Evolutionary conservation across 2,113 vertebrate species (phyloP), one percentile per base, ranked within the genome.

Genomic region (Campylomormyrus tamandua): DNA sequence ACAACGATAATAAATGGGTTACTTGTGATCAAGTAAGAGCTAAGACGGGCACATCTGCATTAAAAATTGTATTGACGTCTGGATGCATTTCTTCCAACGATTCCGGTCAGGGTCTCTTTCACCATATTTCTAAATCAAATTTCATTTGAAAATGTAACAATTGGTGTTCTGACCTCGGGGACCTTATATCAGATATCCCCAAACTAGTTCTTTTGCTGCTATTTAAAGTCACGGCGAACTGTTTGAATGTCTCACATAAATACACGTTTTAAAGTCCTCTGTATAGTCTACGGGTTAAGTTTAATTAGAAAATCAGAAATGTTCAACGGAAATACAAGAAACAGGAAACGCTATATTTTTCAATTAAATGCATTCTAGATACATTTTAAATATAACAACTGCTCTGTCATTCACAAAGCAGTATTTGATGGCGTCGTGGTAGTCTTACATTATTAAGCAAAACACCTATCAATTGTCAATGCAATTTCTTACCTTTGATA

Each of bases 401-500:
- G 15, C 3, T 2, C 4, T 39, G 70, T 77, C 11, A 48, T 85
- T 49, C 46, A 85, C 19, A 46, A 49, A 77, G 70, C 70, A 39
- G 70, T 15, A 77, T 77, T 77, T 39, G 13, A 77, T 17, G 13
- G 13, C 11, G 27, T 77, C 70, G 2, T 3, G 31, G 15, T 39
- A 35, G 15, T 5, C 31, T 77, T 27, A 70, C 27, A 31, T 27
- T 74, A 74, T 56, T 56, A 31, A 74, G 66, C 8, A 48, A 45
- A 10, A 21, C 27, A 8, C 5, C 77, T 21, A 17, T 21, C n/a
- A n/a, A n/a, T n/a, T n/a, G 46, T 10, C 27, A 83, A 35, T 19
- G n/a, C 27, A 52, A 24, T 35, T 46, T 13, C 95, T 95, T 94
- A 98, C 98, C 97, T 97, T 97, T 17, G 95, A 94, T n/a, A 98